Percentiles rank a stretch among this genome's conserved stretches.
phyloP scores from a whole-genome alignment of 2,888 invertebrate genomes.

The Drosophila planitibia region DNA sequence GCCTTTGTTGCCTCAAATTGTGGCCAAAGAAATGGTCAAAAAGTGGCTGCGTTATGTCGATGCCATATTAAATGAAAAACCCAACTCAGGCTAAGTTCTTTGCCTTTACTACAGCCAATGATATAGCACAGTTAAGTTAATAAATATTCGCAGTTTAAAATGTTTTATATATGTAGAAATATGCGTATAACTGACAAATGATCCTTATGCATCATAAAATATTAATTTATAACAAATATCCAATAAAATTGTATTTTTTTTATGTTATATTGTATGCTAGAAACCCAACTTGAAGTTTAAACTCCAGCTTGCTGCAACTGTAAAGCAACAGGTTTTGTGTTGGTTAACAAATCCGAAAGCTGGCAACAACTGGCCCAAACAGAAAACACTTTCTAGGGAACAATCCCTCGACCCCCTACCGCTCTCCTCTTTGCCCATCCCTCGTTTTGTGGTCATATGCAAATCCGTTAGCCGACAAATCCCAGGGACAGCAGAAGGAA shows the following conservation, averaged over 20 bases:
- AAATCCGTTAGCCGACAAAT: constrained; percentile 5
- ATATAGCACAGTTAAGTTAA: neutral
- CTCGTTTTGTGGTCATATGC: constrained; percentile 6
- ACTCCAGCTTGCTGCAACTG: neutral
- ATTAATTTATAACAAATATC: neutral
- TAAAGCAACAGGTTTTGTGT: neutral
- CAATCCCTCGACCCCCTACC: neutral
- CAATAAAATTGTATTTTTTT: neutral
- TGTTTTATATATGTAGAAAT: neutral
- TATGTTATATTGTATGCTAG: neutral
- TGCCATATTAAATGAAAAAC: neutral
- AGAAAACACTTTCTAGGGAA: constrained; percentile 2
- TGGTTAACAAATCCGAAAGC: neutral
- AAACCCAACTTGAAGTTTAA: neutral
- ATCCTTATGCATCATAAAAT: neutral
- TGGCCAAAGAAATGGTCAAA: too few relatives aligned
- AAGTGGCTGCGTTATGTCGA: neutral
- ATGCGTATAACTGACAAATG: too few relatives aligned
- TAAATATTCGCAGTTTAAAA: neutral
- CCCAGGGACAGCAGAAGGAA: neutral
- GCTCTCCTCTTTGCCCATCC: neutral
- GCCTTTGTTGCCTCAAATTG: constrained; percentile 34
- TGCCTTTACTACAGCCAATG: neutral
- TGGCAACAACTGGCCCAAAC: constrained; percentile 2
- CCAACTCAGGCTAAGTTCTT: neutral